Evolutionary conservation across 1,140 invertebrate species (phyloP), one percentile per base, ranked within the genome.

Genomic region (Drosophila lowei): DNA sequence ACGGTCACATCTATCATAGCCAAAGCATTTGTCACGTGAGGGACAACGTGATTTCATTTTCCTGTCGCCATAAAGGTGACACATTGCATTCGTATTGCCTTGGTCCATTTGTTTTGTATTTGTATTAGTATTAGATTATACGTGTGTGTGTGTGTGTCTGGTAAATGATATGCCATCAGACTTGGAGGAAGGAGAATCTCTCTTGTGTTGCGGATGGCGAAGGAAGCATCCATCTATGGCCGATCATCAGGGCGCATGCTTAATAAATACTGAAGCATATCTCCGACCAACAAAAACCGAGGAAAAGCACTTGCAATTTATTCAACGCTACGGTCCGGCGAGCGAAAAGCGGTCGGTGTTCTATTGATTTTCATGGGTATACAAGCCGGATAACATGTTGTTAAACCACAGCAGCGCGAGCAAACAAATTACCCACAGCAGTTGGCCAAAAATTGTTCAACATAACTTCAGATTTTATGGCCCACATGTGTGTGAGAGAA

Each of bases 1-100:
- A 47, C 54, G 38, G 38, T 28, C 43, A 78, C 83, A 86, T 86
- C 74, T 86, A 88, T 86, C 83, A 86, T 88, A 89, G 71, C 34
- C 71, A 34, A 42, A 62, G 80, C 78, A 86, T 86, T 86, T 86
- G 83, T 86, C 83, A 86, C 83, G 83, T 86, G 83, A 83, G 75
- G 78, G 83, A 78, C 84, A 86, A 86, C 83, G 83, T 86, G 83
- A 86, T 86, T 86, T 86, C 83, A 86, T 86, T 86, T 86, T 86
- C 78, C 83, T 86, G 83, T 86, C 84, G 83, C 84, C 83, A 86
- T 86, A 86, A 86, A 86, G 83, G 83, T 86, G 83, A 88, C 83
- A 86, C 83, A 86, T 86, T 88, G 83, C 83, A 83, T 63, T 81
- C 72, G 62, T 61, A 34, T 60, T 38, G 47, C 56, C 46, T 30